Evolutionary conservation across 2,888 invertebrate genomes (phyloP).

Genomic region (Theristus sp.): DNA sequence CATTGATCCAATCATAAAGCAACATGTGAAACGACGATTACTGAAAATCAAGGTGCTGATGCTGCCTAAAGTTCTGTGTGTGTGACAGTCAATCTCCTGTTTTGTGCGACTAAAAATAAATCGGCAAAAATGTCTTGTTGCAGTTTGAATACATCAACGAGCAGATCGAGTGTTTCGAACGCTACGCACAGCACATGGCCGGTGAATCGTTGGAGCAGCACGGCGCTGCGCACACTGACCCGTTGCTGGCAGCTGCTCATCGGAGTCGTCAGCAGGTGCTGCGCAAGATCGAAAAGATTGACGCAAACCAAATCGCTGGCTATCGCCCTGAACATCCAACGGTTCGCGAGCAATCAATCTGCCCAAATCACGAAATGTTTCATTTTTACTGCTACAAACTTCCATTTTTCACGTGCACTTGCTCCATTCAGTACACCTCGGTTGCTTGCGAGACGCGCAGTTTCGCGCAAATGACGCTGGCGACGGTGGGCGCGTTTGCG

Average conservation of each 20-base stretch:
- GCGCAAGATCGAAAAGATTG: background rate
- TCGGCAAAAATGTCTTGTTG: background rate
- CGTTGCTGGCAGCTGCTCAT: background rate
- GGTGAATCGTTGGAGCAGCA: too few species aligned
- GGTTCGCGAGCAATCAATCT: too few species aligned
- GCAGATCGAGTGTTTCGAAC: background rate
- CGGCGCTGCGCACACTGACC: background rate
- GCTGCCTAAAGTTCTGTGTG: background rate
- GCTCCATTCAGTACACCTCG: too few species aligned
- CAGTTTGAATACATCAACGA: background rate
- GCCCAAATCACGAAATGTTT: too few species aligned
- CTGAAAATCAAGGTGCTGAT: background rate
- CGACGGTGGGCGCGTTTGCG: too few species aligned
- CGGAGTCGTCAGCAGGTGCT: too few species aligned
- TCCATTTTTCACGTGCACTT: too few species aligned
- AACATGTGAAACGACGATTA: background rate
- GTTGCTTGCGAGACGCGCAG: too few species aligned
- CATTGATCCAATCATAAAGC: background rate
- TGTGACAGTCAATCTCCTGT: too few species aligned
- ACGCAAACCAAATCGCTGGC: background rate
- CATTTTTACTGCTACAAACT: too few species aligned
- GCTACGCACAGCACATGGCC: background rate
- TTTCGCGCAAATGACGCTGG: too few species aligned
- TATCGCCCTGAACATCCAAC: background rate
- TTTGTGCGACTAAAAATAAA: too few species aligned